Conservation (phyloP, 2,888 invertebrate genomes). For the Nomada fucata region DNA sequence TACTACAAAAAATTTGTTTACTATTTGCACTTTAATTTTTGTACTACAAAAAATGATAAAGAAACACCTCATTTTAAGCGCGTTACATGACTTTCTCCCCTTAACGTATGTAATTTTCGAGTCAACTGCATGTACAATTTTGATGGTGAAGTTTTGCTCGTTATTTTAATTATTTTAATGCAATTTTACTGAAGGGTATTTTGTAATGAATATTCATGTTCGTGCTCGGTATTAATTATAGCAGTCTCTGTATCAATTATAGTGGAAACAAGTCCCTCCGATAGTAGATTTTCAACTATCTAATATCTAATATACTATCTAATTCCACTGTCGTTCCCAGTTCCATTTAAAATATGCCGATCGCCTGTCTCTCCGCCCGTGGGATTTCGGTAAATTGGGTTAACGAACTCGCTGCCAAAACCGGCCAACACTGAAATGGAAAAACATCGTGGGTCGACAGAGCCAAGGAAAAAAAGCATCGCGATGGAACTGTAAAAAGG, state of each 20-base stretch:
- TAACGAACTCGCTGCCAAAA: slow-evolving; percentile 53
- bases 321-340: slow-evolving; percentile 27
- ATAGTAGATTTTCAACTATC: neutral
- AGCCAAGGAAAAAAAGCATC: slow-evolving; percentile 6
- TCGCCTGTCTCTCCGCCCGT: slow-evolving; percentile 12
- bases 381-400: slow-evolving; percentile 34
- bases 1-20: too few species aligned
- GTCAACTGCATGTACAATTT: too few species aligned
- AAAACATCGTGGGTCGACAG: slow-evolving; percentile 25
- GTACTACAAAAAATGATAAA: too few species aligned
- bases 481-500: slow-evolving; percentile 20
- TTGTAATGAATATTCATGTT: neutral
- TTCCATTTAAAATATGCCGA: slow-evolving; percentile 36
- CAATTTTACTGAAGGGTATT: neutral
- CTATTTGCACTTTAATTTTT: too few species aligned
- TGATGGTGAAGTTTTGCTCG: neutral
- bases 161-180: neutral
- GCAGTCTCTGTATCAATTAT: neutral
- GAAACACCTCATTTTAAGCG: too few species aligned
- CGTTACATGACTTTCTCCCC: too few species aligned
- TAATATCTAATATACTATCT: too few species aligned
- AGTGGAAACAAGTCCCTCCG: neutral
- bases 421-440: slow-evolving; percentile 33
- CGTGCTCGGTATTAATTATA: neutral
- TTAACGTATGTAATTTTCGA: too few species aligned